A percentile compares a stretch with the other conserved stretches of the same genome.
phyloP scores from a whole-genome alignment of 2,888 invertebrate genomes.

The Thelaira solivaga region DNA sequence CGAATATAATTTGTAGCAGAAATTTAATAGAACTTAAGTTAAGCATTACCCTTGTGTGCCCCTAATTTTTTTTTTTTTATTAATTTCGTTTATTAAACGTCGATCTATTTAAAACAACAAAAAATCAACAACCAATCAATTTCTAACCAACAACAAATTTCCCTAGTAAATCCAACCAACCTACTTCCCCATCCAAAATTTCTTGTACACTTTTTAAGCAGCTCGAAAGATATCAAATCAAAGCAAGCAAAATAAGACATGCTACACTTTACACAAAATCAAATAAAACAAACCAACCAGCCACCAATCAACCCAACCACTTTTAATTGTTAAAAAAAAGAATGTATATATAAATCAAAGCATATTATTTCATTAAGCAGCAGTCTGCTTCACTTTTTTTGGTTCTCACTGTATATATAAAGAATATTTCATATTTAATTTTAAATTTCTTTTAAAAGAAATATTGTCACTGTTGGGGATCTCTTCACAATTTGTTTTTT shows the following conservation, averaged over 20 bases:
- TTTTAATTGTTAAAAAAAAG: slow-evolving; percentile 42
- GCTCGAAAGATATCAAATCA: slow-evolving; percentile 27
- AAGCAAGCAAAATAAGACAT: slow-evolving; percentile 42
- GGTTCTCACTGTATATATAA: slow-evolving; percentile 59
- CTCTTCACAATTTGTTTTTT: slow-evolving; percentile 18
- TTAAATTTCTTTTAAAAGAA: not conserved
- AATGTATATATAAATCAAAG: slow-evolving; percentile 21
- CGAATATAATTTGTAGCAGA: not conserved
- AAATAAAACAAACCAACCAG: not conserved
- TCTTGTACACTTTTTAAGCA: not conserved
- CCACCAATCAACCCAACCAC: too few species aligned
- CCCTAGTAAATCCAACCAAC: not conserved
- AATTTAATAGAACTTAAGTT: not conserved
- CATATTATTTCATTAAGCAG: not conserved
- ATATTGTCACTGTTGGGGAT: slow-evolving; percentile 47
- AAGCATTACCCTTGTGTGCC: not conserved
- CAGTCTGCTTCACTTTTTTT: slow-evolving; percentile 49
- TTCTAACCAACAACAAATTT: not conserved
- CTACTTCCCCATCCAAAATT: slow-evolving; percentile 1
- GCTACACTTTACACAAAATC: slow-evolving; percentile 58
- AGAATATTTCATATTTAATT: not conserved
- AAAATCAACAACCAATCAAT: not conserved
- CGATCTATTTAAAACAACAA: slow-evolving; percentile 25
- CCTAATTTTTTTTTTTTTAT: not conserved
- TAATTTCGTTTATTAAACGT: slow-evolving; percentile 34